Evolutionary conservation across 2,113 vertebrate species (phyloP), one percentile per base, ranked within the genome.

Genomic region (Tachysurus fulvidraco): DNA sequence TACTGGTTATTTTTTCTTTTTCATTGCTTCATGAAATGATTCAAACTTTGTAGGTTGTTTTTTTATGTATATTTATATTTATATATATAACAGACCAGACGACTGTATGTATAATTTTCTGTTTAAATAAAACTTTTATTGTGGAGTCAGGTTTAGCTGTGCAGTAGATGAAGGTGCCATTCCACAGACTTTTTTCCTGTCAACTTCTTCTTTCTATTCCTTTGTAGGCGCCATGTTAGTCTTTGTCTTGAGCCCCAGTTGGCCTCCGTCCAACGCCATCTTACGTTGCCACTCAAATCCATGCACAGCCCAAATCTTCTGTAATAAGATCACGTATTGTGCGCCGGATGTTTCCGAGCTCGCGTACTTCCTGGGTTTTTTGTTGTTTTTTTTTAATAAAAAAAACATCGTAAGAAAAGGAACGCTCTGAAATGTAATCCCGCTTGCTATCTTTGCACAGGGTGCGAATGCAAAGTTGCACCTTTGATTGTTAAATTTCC

Each of bases 161-260:
- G 57, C 46, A 30, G 54, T 46, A 44, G 55, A 79, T 57, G 21
- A 77, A 77, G 57, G 83, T 85, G 73, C 76, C 78, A 28, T 83
- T 77, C 65, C 65, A 57, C 44, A 65, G 55, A 90, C 83, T 82
- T 36, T 81, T 67, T 62, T 86, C 78, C 91, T 50, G 55, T 90
- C 83, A 44, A 87, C 87, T 88, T 77, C 89, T 88, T 74, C 79
- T 86, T 65, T 77, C 83, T 60, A 36, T 36, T 36, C 36, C 36
- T 36, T 36, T 36, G 36, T 36, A 81, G 86, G 83, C 67, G 85
- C 80, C 87, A 89, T 89, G 90, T 84, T 89, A 91, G 85, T 88
- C 91, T 92, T 91, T 93, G 91, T 92, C 91, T 85, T 86, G 28
- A 88, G 87, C 84, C 89, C 84, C 80, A 89, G 85, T 92, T 94